phyloP scores from a whole-genome alignment of 2,888 invertebrate genomes.

The Agrochola circellaris region DNA sequence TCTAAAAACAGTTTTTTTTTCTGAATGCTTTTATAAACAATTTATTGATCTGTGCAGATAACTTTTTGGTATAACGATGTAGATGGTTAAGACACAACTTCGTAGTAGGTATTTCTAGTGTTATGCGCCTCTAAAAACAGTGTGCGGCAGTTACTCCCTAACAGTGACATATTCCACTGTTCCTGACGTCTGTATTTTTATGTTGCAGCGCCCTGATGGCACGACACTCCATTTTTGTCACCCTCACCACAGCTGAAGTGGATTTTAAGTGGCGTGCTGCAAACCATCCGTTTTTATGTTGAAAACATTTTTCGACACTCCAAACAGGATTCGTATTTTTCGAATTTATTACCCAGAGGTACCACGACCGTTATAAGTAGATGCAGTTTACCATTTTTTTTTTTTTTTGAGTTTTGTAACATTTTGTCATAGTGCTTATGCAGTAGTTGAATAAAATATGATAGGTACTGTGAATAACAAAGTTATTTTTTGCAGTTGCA shows the following conservation, averaged over 20 bases:
- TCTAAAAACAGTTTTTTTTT: too few species aligned
- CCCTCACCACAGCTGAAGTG: constrained; percentile 45
- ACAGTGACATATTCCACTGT: constrained; percentile 37
- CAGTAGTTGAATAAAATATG: background rate
- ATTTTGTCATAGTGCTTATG: too few species aligned
- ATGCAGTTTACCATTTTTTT: background rate
- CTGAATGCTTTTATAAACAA: background rate
- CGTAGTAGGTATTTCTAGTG: background rate
- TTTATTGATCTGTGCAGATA: background rate
- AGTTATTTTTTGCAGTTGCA: too few species aligned
- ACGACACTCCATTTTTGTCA: constrained; percentile 56
- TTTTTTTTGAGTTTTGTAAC: too few species aligned
- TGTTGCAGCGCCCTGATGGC: constrained; percentile 49
- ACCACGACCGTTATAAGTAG: background rate
- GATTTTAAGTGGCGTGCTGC: constrained; percentile 55
- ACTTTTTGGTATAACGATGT: background rate
- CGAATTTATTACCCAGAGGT: constrained; percentile 14
- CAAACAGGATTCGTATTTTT: constrained; percentile 30
- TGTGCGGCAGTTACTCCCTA: background rate
- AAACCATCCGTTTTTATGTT: constrained; percentile 54
- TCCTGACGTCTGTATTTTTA: constrained; percentile 54
- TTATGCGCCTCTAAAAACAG: constrained; percentile 15
- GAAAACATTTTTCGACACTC: constrained; percentile 44
- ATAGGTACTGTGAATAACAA: too few species aligned
- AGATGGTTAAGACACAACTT: background rate